Evolutionary conservation across 2,113 vertebrate genomes (phyloP).

Genomic region (Sinocyclocheilus anophthalmus): DNA sequence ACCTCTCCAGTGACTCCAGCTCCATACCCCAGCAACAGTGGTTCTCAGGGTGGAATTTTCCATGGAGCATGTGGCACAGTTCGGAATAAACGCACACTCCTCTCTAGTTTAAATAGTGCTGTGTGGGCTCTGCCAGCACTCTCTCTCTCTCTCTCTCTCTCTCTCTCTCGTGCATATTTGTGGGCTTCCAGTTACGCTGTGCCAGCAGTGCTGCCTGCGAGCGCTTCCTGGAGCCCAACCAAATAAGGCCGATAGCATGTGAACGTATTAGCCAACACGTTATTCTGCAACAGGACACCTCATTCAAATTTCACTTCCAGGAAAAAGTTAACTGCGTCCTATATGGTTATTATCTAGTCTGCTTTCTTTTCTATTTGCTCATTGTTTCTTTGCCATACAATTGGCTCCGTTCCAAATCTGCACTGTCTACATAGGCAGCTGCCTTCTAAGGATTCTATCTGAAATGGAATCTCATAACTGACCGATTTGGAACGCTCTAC

Average conservation of each 20-base stretch:
- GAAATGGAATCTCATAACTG: constrained; percentile 10
- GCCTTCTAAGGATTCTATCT: constrained; percentile 19
- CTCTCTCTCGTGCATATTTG: constrained; percentile 53
- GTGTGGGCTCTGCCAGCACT: constrained; percentile 54
- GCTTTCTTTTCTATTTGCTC: constrained; percentile 15
- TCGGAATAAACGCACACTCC: constrained; percentile 50
- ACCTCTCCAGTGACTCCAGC: constrained; percentile 53
- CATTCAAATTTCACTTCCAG: background rate
- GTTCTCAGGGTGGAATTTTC: constrained; percentile 67
- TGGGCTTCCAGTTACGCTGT: constrained; percentile 55
- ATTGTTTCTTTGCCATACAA: constrained; percentile 4
- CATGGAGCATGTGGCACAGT: constrained; percentile 62
- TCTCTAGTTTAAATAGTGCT: constrained; percentile 59
- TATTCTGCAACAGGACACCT: constrained; percentile 26
- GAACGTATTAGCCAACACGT: constrained; percentile 41
- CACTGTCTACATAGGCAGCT: constrained; percentile 14
- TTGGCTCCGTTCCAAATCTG: constrained; percentile 31
- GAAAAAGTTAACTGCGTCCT: background rate
- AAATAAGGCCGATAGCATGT: constrained; percentile 59
- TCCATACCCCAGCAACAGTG: constrained; percentile 57
- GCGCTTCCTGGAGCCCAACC: constrained; percentile 65
- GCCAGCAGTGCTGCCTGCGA: constrained; percentile 57
- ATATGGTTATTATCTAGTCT: background rate
- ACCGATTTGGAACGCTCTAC: constrained; percentile 32
- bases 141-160: constrained; percentile 40